Conservation (phyloP, 2,113 vertebrate species). For the Rhizomys pruinosus region DNA sequence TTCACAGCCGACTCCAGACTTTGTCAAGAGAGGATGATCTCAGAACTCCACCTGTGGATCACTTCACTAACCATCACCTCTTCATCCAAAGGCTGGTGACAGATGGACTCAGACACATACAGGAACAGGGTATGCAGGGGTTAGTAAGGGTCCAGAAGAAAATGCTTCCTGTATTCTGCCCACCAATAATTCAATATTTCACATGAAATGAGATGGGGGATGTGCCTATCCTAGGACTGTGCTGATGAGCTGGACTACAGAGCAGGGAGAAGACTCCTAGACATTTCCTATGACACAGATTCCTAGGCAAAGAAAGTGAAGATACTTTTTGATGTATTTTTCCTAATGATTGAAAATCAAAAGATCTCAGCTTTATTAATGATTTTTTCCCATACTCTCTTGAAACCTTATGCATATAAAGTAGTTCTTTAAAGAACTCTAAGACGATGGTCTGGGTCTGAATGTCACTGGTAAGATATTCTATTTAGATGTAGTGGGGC, state of each 20-base stretch:
- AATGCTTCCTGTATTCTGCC: background rate
- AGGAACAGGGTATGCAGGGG: rapidly evolving
- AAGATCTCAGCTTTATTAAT: slow-evolving; percentile 30
- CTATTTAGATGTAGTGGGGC: background rate
- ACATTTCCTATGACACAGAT: background rate
- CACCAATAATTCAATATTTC: background rate
- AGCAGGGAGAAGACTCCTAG: background rate
- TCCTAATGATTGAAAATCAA: slow-evolving; percentile 65
- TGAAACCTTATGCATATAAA: slow-evolving; percentile 27
- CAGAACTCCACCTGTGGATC: too few species aligned
- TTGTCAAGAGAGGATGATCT: background rate
- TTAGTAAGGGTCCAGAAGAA: background rate
- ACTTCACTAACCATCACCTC: background rate
- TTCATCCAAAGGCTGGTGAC: too few species aligned
- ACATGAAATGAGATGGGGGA: background rate
- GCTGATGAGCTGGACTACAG: background rate
- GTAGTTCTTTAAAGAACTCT: slow-evolving; percentile 35
- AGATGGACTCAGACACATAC: background rate
- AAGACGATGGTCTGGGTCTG: background rate
- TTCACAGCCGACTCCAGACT: background rate
- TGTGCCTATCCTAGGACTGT: background rate
- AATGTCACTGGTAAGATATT: background rate
- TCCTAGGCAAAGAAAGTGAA: background rate
- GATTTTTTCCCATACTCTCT: background rate
- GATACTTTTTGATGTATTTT: slow-evolving; percentile 60